phyloP scores from a whole-genome alignment of 2,888 invertebrate species.

The Melieria crassipennis region DNA sequence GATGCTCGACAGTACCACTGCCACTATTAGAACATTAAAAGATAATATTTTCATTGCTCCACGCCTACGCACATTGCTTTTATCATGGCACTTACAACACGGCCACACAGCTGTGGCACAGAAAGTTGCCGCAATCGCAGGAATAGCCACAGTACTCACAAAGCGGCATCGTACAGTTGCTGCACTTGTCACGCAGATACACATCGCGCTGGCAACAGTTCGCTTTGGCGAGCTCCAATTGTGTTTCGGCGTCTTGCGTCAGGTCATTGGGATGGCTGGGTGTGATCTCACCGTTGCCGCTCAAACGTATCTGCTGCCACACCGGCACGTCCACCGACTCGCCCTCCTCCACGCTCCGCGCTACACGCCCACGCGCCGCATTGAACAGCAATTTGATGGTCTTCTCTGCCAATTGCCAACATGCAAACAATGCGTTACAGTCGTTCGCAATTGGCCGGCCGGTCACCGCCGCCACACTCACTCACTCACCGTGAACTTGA shows the following conservation, averaged over 20 bases:
- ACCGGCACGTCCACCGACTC: conserved; percentile 31
- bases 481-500: conserved; percentile 50
- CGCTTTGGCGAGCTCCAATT: conserved; percentile 44
- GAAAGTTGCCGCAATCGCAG: conserved; percentile 53
- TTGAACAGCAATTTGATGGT: conserved; percentile 51
- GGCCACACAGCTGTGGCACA: conserved; percentile 54
- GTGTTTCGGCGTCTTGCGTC: conserved; percentile 40
- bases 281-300: conserved; percentile 52
- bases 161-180: conserved; percentile 50
- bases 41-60: background rate
- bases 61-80: background rate
- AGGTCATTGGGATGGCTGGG: conserved; percentile 39
- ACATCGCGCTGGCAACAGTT: conserved; percentile 49
- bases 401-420: conserved; percentile 45
- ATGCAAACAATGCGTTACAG: no score
- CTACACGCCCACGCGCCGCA: conserved; percentile 44
- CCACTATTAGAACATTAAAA: conserved; percentile 46
- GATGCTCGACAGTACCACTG: conserved; percentile 46
- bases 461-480: no score
- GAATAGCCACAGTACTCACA: conserved; percentile 59
- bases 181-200: conserved; percentile 48
- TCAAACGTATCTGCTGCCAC: conserved; percentile 46
- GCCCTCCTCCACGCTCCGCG: background rate
- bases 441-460: no score
- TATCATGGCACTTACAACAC: conserved; percentile 51